Conservation (phyloP, 2,113 vertebrate species). For the Myanophis thanlyinensis region DNA sequence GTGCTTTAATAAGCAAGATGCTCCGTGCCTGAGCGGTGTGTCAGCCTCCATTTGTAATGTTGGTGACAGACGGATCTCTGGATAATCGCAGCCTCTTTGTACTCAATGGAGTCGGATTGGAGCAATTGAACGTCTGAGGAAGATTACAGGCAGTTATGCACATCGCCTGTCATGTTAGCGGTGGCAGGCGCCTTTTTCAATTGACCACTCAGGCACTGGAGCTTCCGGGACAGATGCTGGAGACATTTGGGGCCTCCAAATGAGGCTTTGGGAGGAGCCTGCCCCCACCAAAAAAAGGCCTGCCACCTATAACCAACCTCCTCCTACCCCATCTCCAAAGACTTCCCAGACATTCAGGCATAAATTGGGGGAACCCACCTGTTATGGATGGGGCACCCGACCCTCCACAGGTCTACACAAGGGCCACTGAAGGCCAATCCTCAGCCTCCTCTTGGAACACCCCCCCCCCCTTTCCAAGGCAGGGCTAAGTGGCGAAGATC, state of each 20-base stretch:
- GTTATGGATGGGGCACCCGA: background rate
- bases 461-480: background rate
- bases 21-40: slow-evolving; percentile 29
- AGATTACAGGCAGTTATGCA: slow-evolving; percentile 60
- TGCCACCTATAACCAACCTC: slow-evolving; percentile 19
- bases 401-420: background rate
- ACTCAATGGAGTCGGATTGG: slow-evolving; percentile 48
- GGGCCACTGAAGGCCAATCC: background rate
- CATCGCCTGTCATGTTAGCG: slow-evolving; percentile 61
- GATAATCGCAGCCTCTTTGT: slow-evolving; percentile 56
- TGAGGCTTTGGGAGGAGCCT: background rate
- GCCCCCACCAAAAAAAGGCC: slow-evolving; percentile 11
- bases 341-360: background rate
- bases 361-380: background rate
- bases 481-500: no score
- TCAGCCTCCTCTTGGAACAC: background rate
- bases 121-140: slow-evolving; percentile 40
- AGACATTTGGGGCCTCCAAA: slow-evolving; percentile 1
- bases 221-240: slow-evolving; percentile 40
- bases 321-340: background rate
- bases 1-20: background rate
- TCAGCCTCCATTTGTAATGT: slow-evolving; percentile 49
- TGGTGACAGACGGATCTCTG: slow-evolving; percentile 45
- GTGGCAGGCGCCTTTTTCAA: slow-evolving; percentile 51
- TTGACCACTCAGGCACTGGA: slow-evolving; percentile 23